These are phyloP conservation scores for Cosmopolites sordidus DNA, from an alignment of 2,888 invertebrate species.

Conservation along the genomic window DNA sequence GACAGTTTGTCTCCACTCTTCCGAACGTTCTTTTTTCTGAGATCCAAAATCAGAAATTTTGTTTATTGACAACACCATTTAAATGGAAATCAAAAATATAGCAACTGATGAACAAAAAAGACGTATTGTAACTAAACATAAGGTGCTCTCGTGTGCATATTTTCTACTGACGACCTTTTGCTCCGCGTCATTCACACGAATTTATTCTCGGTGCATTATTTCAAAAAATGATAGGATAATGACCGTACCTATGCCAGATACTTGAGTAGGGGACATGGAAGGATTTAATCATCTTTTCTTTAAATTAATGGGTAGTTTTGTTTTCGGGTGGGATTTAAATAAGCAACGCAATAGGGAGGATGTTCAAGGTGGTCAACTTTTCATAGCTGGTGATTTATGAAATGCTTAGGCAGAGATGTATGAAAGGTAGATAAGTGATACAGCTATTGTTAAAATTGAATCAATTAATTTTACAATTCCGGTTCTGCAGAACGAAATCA, in stretches of 20 bases:
- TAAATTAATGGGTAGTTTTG: slow-evolving; percentile 17
- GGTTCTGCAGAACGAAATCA: no score
- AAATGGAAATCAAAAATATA: no score
- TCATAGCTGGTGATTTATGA: background rate
- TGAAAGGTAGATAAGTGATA: background rate
- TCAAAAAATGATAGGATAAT: slow-evolving; percentile 25
- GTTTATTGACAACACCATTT: no score
- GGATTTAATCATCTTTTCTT: slow-evolving; percentile 24
- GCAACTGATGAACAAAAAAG: no score
- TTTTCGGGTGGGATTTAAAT: slow-evolving; percentile 13
- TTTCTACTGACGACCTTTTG: slow-evolving; percentile 10
- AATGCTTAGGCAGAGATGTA: background rate
- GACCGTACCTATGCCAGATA: slow-evolving; percentile 17
- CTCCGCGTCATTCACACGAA: slow-evolving; percentile 21
- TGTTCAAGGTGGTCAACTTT: background rate
- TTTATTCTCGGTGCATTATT: slow-evolving; percentile 23
- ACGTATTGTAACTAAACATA: no score
- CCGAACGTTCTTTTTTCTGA: no score
- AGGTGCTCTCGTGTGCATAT: slow-evolving; percentile 19
- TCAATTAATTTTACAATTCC: background rate
- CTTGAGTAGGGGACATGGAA: slow-evolving; percentile 14
- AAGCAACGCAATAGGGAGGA: slow-evolving; percentile 2
- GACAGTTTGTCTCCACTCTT: no score
- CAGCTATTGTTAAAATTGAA: background rate
- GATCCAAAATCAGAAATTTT: no score